A percentile compares a stretch with the other conserved stretches of the same genome.
These are phyloP conservation scores for Chromoteleia sp. DNA, from an alignment of 2,888 invertebrate genomes.

Conservation along the genomic window DNA sequence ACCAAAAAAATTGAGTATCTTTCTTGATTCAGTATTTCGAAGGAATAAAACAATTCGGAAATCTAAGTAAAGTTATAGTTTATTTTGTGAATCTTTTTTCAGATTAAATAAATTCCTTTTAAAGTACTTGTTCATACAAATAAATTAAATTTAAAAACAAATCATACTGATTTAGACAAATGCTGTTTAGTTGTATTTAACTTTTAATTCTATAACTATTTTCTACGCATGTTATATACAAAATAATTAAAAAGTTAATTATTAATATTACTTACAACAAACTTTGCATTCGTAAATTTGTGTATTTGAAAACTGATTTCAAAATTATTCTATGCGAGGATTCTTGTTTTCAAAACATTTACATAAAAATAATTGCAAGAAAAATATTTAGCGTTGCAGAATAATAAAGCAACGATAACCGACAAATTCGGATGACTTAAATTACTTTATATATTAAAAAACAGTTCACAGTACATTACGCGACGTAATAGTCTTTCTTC, in stretches of 20 bases:
- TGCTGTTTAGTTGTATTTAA: too few species aligned
- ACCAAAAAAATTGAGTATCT: too few species aligned
- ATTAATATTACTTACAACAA: neutral
- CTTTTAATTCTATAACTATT: too few species aligned
- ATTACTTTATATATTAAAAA: conserved; percentile 4
- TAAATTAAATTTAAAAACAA: too few species aligned
- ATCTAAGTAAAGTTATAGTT: neutral
- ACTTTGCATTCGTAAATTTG: too few species aligned
- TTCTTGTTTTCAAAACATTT: neutral
- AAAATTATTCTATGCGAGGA: too few species aligned
- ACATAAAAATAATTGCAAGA: conserved; percentile 5
- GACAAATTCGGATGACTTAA: neutral
- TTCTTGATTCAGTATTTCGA: neutral
- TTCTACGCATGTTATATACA: too few species aligned
- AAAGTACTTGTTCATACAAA: too few species aligned
- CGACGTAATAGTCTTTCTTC: conserved; percentile 31
- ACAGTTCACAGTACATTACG: conserved; percentile 29
- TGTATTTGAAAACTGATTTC: neutral
- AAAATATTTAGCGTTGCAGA: conserved; percentile 10
- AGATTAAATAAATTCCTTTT: too few species aligned
- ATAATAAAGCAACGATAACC: conserved; percentile 8
- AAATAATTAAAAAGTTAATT: neutral
- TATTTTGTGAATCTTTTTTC: too few species aligned
- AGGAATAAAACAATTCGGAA: neutral
- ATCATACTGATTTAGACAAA: too few species aligned